Evolutionary conservation across 2,797 vertebrate genomes (phyloP).

Genomic region (Geotrypetes seraphini): DNA sequence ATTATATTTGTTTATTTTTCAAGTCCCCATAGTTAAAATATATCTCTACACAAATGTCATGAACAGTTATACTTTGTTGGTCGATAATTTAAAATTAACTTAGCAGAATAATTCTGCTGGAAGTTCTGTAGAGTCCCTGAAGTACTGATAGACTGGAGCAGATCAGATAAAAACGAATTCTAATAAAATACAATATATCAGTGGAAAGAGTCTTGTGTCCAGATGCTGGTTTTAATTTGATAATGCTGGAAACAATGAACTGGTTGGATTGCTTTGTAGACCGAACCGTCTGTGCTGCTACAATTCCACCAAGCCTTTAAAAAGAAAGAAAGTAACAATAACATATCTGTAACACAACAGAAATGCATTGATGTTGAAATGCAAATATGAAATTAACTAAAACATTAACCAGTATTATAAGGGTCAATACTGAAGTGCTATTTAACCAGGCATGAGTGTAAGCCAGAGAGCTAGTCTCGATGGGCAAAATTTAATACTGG

Average conservation of each 20-base stretch:
- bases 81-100: constrained; percentile 15
- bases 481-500: too few relatives aligned
- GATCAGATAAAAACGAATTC: constrained; percentile 29
- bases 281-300: constrained; percentile 57
- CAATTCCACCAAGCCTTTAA: constrained; percentile 62
- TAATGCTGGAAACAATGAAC: constrained; percentile 52
- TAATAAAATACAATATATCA: constrained; percentile 43
- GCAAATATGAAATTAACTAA: background rate
- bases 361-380: background rate
- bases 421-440: too few relatives aligned
- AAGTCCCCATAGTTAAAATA: constrained; percentile 18
- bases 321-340: constrained; percentile 31
- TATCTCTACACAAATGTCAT: constrained; percentile 16
- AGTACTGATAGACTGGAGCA: constrained; percentile 11
- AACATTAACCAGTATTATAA: constrained; percentile 37
- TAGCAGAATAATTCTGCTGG: constrained; percentile 14
- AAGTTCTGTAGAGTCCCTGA: constrained; percentile 8
- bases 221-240: constrained; percentile 43
- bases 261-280: constrained; percentile 53
- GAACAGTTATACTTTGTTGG: constrained; percentile 32
- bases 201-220: constrained; percentile 24
- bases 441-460: too few relatives aligned
- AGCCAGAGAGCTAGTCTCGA: too few relatives aligned
- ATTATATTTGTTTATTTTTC: constrained; percentile 14
- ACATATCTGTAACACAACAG: background rate